Evolutionary conservation across 2,888 invertebrate species (phyloP).

Genomic region (Plagiodera versicolora): DNA sequence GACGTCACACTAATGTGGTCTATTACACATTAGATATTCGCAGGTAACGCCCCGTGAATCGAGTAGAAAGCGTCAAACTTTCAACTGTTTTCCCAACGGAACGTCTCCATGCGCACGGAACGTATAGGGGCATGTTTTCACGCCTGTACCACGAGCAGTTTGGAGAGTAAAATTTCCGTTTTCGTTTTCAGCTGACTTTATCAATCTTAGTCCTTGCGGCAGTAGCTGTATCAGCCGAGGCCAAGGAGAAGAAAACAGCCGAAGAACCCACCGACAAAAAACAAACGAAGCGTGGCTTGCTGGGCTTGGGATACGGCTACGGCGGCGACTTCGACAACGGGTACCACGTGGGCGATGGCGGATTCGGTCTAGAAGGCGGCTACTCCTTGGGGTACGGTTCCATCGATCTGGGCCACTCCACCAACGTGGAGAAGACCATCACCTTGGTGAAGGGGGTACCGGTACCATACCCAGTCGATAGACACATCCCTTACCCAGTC

Average conservation of each 20-base stretch:
- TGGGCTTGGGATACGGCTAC: conserved; percentile 79
- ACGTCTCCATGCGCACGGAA: no score
- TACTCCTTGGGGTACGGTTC: conserved; percentile 33
- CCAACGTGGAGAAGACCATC: conserved; percentile 65
- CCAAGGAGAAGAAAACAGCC: conserved; percentile 63
- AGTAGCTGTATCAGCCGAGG: conserved; percentile 66
- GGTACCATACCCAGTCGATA: conserved; percentile 66
- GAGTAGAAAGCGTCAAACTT: neutral
- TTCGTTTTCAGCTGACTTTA: conserved; percentile 64
- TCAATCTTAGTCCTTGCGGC: conserved; percentile 74
- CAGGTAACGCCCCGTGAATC: neutral
- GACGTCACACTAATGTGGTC: no score
- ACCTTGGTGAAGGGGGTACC: conserved; percentile 69
- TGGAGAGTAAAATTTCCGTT: no score
- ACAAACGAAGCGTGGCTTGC: conserved; percentile 79
- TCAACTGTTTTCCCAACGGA: neutral
- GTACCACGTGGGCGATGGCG: conserved; percentile 64
- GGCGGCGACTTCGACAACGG: conserved; percentile 76
- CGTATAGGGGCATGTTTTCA: no score
- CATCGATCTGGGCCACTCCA: conserved; percentile 50
- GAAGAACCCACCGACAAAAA: conserved; percentile 64
- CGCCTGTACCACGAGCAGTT: no score
- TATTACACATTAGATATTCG: neutral
- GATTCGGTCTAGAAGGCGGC: conserved; percentile 50
- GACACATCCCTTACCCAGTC: conserved; percentile 66